Evolutionary conservation across 2,113 vertebrate species (phyloP).

Genomic region (Chaenogobius annularis): DNA sequence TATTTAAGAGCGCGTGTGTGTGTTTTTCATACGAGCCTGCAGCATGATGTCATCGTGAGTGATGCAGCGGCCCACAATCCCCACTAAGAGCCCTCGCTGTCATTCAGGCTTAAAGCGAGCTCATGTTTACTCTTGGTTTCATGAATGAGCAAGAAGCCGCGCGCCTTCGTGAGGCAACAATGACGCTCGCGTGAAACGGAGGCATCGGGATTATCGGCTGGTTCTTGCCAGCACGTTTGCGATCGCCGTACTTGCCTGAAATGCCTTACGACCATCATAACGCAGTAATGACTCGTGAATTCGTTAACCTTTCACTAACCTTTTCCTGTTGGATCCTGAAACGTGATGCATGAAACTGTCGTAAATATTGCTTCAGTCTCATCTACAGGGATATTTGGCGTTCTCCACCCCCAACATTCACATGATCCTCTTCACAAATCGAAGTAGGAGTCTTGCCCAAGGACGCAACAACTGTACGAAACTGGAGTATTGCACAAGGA

Average conservation of each 20-base stretch:
- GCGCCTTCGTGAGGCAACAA: background rate
- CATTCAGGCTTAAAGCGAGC: background rate
- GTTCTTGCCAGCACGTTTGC: background rate
- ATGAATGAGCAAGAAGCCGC: background rate
- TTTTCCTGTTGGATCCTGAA: too few species aligned
- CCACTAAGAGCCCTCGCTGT: background rate
- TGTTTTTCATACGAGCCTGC: slow-evolving; percentile 36
- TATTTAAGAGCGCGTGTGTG: background rate
- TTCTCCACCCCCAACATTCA: too few species aligned
- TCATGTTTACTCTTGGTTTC: background rate
- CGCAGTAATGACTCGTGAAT: too few species aligned
- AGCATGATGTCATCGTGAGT: slow-evolving; percentile 53
- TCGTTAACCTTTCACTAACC: too few species aligned
- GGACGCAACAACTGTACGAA: background rate
- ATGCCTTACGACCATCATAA: background rate
- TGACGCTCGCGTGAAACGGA: background rate
- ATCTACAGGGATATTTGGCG: too few species aligned
- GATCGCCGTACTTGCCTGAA: background rate
- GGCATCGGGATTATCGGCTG: background rate
- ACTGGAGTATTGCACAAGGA: too few species aligned
- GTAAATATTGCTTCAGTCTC: too few species aligned
- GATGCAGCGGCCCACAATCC: background rate
- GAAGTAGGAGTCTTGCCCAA: background rate
- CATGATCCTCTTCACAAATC: background rate
- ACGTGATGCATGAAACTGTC: too few species aligned